These are phyloP conservation scores for Microtus pennsylvanicus DNA, from an alignment of 2,113 vertebrate genomes.

Conservation along the genomic window DNA sequence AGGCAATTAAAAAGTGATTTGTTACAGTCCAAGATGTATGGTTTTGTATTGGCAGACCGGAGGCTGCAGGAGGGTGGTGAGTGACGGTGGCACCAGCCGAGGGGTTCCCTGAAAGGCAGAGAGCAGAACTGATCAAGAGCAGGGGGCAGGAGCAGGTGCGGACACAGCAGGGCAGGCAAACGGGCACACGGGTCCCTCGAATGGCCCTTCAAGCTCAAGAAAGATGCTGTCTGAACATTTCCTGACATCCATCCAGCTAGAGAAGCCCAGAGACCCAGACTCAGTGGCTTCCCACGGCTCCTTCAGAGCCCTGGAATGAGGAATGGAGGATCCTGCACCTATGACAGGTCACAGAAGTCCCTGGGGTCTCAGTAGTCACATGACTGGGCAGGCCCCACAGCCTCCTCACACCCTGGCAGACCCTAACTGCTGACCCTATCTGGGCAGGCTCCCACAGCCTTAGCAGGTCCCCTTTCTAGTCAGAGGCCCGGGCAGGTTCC, in stretches of 20 bases:
- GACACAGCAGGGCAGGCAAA: not conserved
- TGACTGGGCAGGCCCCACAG: not conserved
- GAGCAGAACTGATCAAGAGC: not conserved
- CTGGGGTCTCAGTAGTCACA: not conserved
- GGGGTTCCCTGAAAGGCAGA: not conserved
- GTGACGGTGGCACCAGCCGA: not conserved
- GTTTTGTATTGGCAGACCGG: constrained; percentile 81
- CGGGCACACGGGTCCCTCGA: not conserved
- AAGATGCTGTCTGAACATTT: not conserved
- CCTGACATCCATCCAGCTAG: not conserved
- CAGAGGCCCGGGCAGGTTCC: not conserved
- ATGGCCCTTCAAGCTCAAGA: not conserved
- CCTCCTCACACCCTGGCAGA: too few species aligned
- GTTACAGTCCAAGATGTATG: constrained; percentile 89
- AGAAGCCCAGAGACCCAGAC: not conserved
- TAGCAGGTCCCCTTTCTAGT: not conserved
- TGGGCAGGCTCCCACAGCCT: too few species aligned
- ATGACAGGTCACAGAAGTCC: not conserved
- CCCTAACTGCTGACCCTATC: too few species aligned
- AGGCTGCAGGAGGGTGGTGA: not conserved
- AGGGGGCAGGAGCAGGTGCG: fast-evolving
- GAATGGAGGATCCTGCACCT: not conserved
- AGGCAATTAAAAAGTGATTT: constrained; percentile 97
- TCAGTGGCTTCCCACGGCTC: too few species aligned
- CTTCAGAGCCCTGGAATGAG: not conserved